Evolutionary conservation across 1,140 invertebrate genomes (phyloP).

Genomic region (Dreissena rostriformis): DNA sequence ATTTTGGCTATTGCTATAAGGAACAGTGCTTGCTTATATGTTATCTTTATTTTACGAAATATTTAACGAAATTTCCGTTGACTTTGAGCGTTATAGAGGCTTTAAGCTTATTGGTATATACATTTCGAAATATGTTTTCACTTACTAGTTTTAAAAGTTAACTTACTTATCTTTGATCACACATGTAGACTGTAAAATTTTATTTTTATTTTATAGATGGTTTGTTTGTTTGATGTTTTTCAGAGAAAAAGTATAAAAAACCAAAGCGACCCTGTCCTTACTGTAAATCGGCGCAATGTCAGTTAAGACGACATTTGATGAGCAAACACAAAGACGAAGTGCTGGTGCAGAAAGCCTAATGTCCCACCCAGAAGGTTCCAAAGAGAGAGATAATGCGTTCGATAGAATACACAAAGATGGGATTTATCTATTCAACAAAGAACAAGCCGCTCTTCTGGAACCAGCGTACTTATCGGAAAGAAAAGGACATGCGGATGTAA

Average conservation of each 20-base stretch:
- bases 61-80: too few species aligned
- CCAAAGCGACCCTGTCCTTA: neutral
- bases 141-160: too few species aligned
- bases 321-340: neutral
- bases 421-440: neutral
- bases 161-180: too few species aligned
- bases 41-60: too few species aligned
- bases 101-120: too few species aligned
- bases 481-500: neutral
- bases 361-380: neutral
- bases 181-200: too few species aligned
- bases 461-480: constrained; percentile 12
- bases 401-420: constrained; percentile 5
- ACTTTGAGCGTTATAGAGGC: too few species aligned
- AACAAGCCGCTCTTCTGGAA: neutral
- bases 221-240: neutral
- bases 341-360: neutral
- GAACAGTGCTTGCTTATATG: too few species aligned
- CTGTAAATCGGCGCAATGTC: neutral
- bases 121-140: too few species aligned
- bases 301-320: neutral
- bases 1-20: too few species aligned
- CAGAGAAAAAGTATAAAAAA: neutral
- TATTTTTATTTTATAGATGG: too few species aligned
- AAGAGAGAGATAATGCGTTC: neutral